Conservation (phyloP, 1,140 invertebrate genomes). For the Lithobius niger region DNA sequence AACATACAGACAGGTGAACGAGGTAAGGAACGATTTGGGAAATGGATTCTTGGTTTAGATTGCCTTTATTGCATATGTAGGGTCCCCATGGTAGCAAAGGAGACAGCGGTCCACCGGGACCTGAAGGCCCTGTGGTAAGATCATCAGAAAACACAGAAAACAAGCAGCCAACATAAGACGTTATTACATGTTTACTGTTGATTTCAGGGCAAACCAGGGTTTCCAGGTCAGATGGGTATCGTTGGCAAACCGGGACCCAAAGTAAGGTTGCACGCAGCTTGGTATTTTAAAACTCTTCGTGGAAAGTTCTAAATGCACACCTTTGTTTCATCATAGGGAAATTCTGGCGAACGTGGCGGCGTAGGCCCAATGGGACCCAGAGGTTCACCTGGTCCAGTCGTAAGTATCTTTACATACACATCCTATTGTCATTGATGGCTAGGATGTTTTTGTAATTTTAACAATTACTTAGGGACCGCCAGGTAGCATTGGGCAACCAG, state of each 20-base stretch:
- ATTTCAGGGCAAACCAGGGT: slow-evolving; percentile 18
- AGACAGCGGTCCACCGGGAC: slow-evolving; percentile 25
- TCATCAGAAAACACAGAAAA: too few species aligned
- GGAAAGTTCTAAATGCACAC: too few species aligned
- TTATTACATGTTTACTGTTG: neutral
- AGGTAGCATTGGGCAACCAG: slow-evolving; percentile 13
- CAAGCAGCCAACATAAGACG: neutral
- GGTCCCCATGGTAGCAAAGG: slow-evolving; percentile 22
- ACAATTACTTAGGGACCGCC: slow-evolving; percentile 1
- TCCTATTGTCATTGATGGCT: neutral
- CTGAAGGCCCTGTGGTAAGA: slow-evolving; percentile 24
- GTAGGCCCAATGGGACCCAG: slow-evolving; percentile 23
- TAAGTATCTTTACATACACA: too few species aligned
- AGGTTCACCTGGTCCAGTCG: slow-evolving; percentile 13
- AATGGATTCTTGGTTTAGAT: too few species aligned
- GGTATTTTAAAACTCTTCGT: too few species aligned
- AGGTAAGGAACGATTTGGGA: too few species aligned
- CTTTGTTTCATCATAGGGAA: too few species aligned
- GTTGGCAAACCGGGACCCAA: slow-evolving; percentile 28
- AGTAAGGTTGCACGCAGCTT: too few species aligned
- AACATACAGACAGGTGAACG: too few species aligned
- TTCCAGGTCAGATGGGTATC: slow-evolving; percentile 23
- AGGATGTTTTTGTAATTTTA: neutral
- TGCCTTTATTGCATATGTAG: too few species aligned
- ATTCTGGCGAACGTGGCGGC: slow-evolving; percentile 34